These are phyloP conservation scores for Actinostola sp. DNA, from an alignment of 92 coral and sea anemone species.

Conservation along the genomic window DNA sequence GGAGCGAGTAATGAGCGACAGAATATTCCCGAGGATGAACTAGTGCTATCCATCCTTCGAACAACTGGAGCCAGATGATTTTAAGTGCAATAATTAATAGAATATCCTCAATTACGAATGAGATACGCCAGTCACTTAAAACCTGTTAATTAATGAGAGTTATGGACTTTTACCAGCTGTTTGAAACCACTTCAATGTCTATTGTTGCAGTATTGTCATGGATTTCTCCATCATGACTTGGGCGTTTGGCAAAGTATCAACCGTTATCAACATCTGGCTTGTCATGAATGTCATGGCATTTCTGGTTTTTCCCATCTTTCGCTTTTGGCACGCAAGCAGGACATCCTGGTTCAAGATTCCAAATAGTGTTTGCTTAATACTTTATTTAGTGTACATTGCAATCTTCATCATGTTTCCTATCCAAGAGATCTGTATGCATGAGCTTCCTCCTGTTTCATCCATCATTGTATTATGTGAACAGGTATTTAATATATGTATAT, in stretches of 20 bases:
- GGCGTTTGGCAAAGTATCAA: constrained; percentile 95
- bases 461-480: constrained; percentile 87
- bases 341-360: constrained; percentile 66
- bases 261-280: constrained; percentile 86
- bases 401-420: constrained; percentile 81
- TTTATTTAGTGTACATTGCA: constrained; percentile 56
- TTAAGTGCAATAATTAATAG: too few relatives aligned
- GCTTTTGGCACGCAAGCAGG: constrained; percentile 75
- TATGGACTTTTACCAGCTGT: too few relatives aligned
- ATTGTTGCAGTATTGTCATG: constrained; percentile 62
- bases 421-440: constrained; percentile 70
- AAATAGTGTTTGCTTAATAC: constrained; percentile 63
- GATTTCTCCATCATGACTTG: constrained; percentile 76
- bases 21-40: too few relatives aligned
- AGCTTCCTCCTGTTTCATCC: constrained; percentile 94
- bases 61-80: too few relatives aligned
- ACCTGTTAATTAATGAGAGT: too few relatives aligned
- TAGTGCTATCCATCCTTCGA: too few relatives aligned
- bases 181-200: too few relatives aligned
- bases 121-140: too few relatives aligned
- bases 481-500: constrained; percentile 37
- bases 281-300: constrained; percentile 84
- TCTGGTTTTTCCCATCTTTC: constrained; percentile 79
- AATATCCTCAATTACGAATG: too few relatives aligned
- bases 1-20: too few relatives aligned